Percentiles rank a stretch among this genome's conserved stretches.
phyloP scores from a whole-genome alignment of 2,888 invertebrate genomes.

The Lasioglossum leucozonium region DNA sequence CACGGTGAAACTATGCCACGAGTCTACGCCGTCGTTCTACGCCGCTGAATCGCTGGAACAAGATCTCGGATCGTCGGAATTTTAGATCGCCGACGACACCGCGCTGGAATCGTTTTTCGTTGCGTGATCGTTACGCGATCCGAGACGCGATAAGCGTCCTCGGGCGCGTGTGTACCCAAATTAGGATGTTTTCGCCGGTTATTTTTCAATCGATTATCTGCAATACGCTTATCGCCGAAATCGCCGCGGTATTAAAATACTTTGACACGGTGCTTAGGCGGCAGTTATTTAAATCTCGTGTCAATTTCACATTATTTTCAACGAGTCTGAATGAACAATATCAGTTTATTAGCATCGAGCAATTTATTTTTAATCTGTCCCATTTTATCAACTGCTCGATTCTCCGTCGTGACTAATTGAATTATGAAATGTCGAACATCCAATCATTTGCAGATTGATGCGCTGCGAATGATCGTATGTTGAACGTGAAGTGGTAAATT shows the following conservation, averaged over 20 bases:
- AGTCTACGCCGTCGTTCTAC: background rate
- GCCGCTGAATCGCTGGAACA: background rate
- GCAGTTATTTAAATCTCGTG: background rate
- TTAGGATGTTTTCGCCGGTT: background rate
- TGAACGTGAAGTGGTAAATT: background rate
- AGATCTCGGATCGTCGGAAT: background rate
- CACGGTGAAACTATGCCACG: conserved; percentile 4
- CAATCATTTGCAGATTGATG: background rate
- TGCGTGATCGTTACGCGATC: conserved; percentile 21
- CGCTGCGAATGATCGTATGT: background rate
- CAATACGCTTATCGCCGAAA: background rate
- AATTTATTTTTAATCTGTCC: no score
- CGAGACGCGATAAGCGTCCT: background rate
- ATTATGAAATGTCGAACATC: background rate
- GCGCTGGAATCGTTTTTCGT: background rate
- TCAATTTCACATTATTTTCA: background rate
- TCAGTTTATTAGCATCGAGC: no score
- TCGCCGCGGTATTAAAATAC: background rate
- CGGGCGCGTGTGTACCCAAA: background rate
- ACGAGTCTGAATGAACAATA: background rate
- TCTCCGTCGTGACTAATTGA: no score
- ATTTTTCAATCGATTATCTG: background rate
- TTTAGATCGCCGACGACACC: background rate
- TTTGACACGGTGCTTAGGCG: background rate
- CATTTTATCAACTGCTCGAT: background rate